Evolutionary conservation across 2,113 vertebrate genomes (phyloP).

Genomic region (Galbula dea): DNA sequence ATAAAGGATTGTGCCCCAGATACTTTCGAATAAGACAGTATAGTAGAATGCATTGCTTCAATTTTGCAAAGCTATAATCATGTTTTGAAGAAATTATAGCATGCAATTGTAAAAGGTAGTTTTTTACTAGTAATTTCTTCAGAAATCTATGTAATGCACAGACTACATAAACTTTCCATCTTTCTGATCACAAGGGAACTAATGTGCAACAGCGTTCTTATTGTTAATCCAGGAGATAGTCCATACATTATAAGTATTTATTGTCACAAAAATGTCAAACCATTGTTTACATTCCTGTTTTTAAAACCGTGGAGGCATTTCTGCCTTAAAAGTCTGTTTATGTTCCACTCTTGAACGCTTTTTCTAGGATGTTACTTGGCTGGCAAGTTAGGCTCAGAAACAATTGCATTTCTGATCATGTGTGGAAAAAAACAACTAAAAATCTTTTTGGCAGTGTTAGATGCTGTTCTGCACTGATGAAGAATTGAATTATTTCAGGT

Average conservation of each 20-base stretch:
- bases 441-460: background rate
- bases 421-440: background rate
- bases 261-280: background rate
- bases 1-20: background rate
- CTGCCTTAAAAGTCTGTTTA: background rate
- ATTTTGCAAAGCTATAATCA: background rate
- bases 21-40: background rate
- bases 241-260: background rate
- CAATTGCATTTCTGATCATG: background rate
- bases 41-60: background rate
- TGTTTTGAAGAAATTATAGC: background rate
- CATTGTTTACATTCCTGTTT: background rate
- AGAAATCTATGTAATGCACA: background rate
- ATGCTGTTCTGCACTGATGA: background rate
- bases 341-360: background rate
- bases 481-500: background rate
- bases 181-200: background rate
- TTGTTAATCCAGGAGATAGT: background rate
- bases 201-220: background rate
- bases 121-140: background rate
- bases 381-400: background rate
- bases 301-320: background rate
- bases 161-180: background rate
- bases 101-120: background rate
- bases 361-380: background rate